These are phyloP conservation scores for Lepidurus couesii DNA, from an alignment of 1,140 invertebrate genomes.

Conservation along the genomic window DNA sequence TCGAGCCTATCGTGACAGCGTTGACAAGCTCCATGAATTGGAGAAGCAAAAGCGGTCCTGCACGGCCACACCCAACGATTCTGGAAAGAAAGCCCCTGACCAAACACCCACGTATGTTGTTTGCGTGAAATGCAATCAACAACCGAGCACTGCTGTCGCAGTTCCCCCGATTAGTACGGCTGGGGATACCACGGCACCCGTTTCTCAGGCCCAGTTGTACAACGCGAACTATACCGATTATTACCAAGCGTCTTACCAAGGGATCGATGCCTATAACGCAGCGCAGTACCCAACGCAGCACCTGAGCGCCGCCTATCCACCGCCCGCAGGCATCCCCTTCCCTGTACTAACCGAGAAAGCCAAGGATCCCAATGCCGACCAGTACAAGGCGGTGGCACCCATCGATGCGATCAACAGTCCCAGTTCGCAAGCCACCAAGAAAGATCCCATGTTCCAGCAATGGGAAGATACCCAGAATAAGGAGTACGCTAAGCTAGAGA, in stretches of 20 bases:
- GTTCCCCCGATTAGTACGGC: not conserved
- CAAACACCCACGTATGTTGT: not conserved
- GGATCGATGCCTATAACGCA: not conserved
- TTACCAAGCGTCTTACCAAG: not conserved
- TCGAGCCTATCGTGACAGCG: not conserved
- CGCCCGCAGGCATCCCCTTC: not conserved
- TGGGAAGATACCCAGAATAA: constrained; percentile 30
- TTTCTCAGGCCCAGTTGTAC: not conserved
- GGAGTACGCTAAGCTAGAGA: constrained; percentile 26
- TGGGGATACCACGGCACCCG: not conserved
- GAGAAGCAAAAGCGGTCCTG: not conserved
- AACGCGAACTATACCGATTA: not conserved
- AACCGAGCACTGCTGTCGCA: not conserved
- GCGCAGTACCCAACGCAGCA: not conserved
- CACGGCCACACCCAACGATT: not conserved
- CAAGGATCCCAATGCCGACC: not conserved
- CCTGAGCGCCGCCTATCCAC: not conserved
- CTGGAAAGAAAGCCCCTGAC: not conserved
- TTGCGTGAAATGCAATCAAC: not conserved
- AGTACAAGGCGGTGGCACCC: constrained; percentile 26
- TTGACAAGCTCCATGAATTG: not conserved
- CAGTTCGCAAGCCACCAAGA: constrained; percentile 1
- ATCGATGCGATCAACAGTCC: constrained; percentile 26
- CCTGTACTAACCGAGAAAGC: not conserved
- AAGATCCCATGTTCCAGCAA: constrained; percentile 31